These are phyloP conservation scores for Acanthosepion esculentum DNA, from an alignment of 2,888 invertebrate genomes.

Conservation along the genomic window DNA sequence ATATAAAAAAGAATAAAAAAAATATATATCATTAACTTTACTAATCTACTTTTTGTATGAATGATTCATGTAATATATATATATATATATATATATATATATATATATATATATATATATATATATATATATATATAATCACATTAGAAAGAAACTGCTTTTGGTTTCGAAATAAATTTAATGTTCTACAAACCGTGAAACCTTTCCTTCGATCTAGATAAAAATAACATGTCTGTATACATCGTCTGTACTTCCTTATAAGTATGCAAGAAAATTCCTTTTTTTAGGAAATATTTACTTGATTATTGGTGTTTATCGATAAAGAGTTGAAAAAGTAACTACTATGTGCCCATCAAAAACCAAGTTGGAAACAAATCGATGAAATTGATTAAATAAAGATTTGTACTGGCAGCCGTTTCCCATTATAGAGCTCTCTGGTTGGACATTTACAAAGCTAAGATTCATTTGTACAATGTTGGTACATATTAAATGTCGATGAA, in stretches of 20 bases:
- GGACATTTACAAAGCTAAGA: not conserved
- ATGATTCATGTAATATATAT: too few species aligned
- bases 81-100: too few species aligned
- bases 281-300: not conserved
- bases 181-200: too few species aligned
- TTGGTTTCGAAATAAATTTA: too few species aligned
- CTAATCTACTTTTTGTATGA: too few species aligned
- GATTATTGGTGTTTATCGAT: too few species aligned
- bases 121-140: not conserved
- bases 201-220: too few species aligned
- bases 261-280: not conserved
- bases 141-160: too few species aligned
- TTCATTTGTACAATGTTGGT: not conserved
- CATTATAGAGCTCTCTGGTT: not conserved
- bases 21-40: too few species aligned
- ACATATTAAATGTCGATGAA: not conserved
- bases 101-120: not conserved
- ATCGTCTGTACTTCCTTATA: not conserved
- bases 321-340: not conserved
- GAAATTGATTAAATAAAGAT: not conserved
- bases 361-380: not conserved
- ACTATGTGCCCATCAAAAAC: not conserved
- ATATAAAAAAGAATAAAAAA: too few species aligned
- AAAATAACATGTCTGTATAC: not conserved
- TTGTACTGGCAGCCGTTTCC: not conserved